A percentile compares a stretch with the other conserved stretches of the same genome.
These are phyloP conservation scores for Drosophila miranda DNA, from an alignment of 1,140 invertebrate genomes.

Conservation along the genomic window DNA sequence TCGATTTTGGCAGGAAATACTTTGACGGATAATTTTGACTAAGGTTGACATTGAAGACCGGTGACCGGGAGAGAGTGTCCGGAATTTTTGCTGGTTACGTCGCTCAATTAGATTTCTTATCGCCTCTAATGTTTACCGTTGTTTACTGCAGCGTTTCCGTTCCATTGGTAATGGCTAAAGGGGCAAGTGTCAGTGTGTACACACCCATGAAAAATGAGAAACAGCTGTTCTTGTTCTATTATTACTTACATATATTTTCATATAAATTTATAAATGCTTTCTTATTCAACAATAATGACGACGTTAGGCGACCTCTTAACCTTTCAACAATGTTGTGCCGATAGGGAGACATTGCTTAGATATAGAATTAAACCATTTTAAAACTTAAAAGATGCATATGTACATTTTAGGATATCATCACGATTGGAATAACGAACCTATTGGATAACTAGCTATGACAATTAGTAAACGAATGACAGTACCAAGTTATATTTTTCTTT, in stretches of 20 bases:
- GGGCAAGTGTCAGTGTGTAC: conserved; percentile 16
- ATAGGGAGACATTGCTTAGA: too few species aligned
- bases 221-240: background rate
- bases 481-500: too few species aligned
- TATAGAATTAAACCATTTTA: too few species aligned
- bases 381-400: too few species aligned
- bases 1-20: conserved; percentile 2
- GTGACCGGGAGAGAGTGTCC: background rate
- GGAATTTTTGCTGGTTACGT: conserved; percentile 47
- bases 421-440: conserved; percentile 96
- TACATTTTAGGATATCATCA: conserved; percentile 86
- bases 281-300: too few species aligned
- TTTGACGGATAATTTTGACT: conserved; percentile 52
- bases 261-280: too few species aligned
- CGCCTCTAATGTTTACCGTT: conserved; percentile 39
- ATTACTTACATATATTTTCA: background rate
- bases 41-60: conserved; percentile 64
- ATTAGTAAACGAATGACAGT: too few species aligned
- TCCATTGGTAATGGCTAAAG: conserved; percentile 13
- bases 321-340: too few species aligned
- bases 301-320: too few species aligned
- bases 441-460: too few species aligned
- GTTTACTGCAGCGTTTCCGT: background rate
- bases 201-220: background rate
- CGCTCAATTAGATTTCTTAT: conserved; percentile 45